Base-by-base conservation (phyloP, 2,797 vertebrate species). In the Cryptoblepharus egeriae region DNA sequence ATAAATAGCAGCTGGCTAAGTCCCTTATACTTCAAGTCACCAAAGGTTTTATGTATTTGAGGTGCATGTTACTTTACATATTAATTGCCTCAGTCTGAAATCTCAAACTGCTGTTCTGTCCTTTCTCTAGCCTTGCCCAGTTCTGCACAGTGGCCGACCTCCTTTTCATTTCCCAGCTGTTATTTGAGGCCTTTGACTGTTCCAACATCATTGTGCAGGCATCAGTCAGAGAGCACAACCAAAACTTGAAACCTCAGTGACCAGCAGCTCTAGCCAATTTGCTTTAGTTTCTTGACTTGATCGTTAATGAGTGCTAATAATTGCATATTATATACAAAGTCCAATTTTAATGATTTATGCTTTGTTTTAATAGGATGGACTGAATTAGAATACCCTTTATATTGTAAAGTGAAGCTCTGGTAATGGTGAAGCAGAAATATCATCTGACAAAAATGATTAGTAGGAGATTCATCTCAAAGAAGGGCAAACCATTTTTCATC, bases 281-380 rank as follows among this genome's bases (percentile, higher is more conserved):
- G 30, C 55, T 37, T 39, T 35, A 24, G 26, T 77, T 83, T 83
- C 57, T 30, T 63, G 32, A 77, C 45, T 42, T 52, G 32, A 63
- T 77, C 30, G 37, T 82, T 69, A 77, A 71, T 64, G 58, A 55
- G 58, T 32, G 42, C 35, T 77, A 77, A 52, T 77, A 77, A 75
- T 30, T 83, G 45, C 67, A 39, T 55, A 64, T 52, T 61, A 77
- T 71, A 71, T 70, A 30, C 74, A 52, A 71, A 60, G 68, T 82
- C 70, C n/a, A 49, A 60, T 52, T 61, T 65, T 63, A 61, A 63
- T 71, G n/a, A 61, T 37, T 71, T 71, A 55, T 71, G 32, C 10
- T 71, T 77, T 83, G 67, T 28, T 82, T 76, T 76, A 63, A 70
- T 71, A 71, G 55, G 67, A 61, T 28, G n/a, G 58, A 57, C 28